These are phyloP conservation scores for Papio anubis DNA, from an alignment of 2,113 vertebrate genomes.

Conservation along the genomic window DNA sequence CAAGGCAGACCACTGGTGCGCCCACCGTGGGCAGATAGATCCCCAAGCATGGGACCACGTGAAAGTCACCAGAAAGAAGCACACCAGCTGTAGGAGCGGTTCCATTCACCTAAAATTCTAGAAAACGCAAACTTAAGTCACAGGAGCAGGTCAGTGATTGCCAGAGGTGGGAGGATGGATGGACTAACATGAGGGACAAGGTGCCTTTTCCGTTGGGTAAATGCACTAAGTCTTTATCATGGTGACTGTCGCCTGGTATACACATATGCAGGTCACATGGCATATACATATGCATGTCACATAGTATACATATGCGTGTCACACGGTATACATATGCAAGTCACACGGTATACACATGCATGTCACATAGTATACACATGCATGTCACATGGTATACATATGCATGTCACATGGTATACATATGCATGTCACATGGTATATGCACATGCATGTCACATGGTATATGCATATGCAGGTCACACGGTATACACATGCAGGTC, in stretches of 20 bases:
- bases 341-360: accelerated
- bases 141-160: accelerated
- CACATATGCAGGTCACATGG: too few species aligned
- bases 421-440: accelerated
- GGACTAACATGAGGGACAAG: accelerated
- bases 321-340: too few species aligned
- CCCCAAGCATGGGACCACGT: accelerated
- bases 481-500: too few species aligned
- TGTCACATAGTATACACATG: accelerated
- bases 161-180: accelerated
- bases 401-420: not conserved
- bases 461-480: too few species aligned
- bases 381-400: too few species aligned
- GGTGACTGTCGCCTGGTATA: not conserved
- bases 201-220: accelerated
- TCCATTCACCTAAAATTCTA: accelerated
- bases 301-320: accelerated
- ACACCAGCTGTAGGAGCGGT: accelerated
- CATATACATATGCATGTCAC: too few species aligned
- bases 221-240: accelerated
- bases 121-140: accelerated
- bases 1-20: accelerated
- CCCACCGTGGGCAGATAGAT: accelerated
- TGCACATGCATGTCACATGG: too few species aligned
- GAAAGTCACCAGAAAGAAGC: not conserved